A percentile compares a stretch with the other conserved stretches of the same genome.
These are phyloP conservation scores for Odontocerum albicorne DNA, from an alignment of 2,888 invertebrate species.

Conservation along the genomic window DNA sequence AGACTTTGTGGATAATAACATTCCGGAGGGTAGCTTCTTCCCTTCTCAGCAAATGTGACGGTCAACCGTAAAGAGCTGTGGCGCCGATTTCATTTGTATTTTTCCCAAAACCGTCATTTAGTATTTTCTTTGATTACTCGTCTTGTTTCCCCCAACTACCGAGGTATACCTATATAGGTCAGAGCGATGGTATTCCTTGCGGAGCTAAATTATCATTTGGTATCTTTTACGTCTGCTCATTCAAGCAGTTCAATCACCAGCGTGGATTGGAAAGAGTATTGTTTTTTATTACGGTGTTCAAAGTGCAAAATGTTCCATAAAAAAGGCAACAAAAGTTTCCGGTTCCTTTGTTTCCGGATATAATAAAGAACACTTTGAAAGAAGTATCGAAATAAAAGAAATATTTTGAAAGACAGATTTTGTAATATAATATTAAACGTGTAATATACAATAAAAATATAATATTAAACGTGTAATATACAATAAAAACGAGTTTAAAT, in stretches of 20 bases:
- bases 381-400: background rate
- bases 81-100: constrained; percentile 20
- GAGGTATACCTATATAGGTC: constrained; percentile 25
- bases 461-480: no score
- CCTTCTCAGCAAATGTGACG: constrained; percentile 19
- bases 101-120: constrained; percentile 29
- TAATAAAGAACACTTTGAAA: background rate
- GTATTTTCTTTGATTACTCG: constrained; percentile 34
- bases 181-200: constrained; percentile 10
- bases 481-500: no score
- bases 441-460: no score
- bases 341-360: background rate
- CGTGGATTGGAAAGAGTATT: background rate
- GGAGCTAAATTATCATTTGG: constrained; percentile 24
- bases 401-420: no score
- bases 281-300: constrained; percentile 11
- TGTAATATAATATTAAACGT: no score
- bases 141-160: constrained; percentile 14
- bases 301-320: constrained; percentile 3
- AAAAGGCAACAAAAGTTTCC: background rate
- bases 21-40: constrained; percentile 24
- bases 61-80: constrained; percentile 20
- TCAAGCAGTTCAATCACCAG: constrained; percentile 6
- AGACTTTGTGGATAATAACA: constrained; percentile 31
- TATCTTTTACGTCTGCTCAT: constrained; percentile 9